Conservation (phyloP, 1,140 invertebrate genomes). For the Hypothenemus hampei region DNA sequence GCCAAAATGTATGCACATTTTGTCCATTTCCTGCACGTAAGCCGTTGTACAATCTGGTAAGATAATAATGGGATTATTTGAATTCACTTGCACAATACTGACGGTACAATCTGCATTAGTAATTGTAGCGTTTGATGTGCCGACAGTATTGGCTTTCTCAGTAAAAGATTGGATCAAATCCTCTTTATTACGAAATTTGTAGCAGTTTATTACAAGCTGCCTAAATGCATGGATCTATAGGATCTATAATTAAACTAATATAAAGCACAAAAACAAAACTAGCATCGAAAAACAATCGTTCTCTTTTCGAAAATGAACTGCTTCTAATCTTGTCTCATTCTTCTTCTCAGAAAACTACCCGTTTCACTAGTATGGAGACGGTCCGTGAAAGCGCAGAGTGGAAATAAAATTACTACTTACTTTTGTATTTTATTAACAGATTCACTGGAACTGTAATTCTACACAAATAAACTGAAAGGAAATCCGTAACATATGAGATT, state of each 20-base stretch:
- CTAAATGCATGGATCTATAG: slow-evolving; percentile 97
- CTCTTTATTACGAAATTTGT: slow-evolving; percentile 95
- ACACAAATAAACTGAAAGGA: no score
- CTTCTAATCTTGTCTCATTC: no score
- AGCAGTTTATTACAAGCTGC: slow-evolving; percentile 97
- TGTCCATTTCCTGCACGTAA: slow-evolving; percentile 85
- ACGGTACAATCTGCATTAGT: slow-evolving; percentile 95
- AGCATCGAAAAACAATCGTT: no score
- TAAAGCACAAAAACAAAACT: no score
- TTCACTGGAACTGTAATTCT: no score
- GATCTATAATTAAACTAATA: slow-evolving; percentile 68
- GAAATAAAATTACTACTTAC: no score
- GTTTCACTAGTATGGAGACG: no score
- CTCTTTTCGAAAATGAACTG: no score
- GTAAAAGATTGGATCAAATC: slow-evolving; percentile 93
- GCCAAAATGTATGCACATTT: slow-evolving; percentile 59
- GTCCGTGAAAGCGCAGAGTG: no score
- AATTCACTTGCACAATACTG: slow-evolving; percentile 94
- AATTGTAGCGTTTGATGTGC: slow-evolving; percentile 63
- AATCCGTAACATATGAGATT: no score
- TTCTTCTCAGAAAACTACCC: no score
- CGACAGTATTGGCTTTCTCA: slow-evolving; percentile 81
- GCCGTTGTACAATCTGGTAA: slow-evolving; percentile 93
- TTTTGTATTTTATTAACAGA: no score
- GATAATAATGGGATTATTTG: slow-evolving; percentile 89